phyloP scores from a whole-genome alignment of 2,797 vertebrate species.

The Ptychobarbus kaznakovi region DNA sequence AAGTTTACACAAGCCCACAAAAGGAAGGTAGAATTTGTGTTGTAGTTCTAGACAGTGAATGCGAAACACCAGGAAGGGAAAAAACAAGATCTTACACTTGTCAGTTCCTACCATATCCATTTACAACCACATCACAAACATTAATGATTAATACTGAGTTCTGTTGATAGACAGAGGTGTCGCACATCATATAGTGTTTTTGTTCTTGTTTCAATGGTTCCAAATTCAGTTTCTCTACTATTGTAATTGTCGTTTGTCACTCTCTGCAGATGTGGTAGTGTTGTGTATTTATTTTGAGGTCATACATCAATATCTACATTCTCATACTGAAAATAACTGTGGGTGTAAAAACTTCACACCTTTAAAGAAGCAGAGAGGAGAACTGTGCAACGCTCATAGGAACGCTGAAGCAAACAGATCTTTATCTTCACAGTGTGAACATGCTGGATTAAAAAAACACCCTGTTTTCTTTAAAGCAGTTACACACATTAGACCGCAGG shows the following conservation, averaged over 20 bases:
- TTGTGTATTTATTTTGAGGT: constrained; percentile 5
- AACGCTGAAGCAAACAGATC: neutral
- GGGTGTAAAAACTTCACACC: neutral
- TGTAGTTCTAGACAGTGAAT: neutral
- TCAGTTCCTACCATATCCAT: neutral
- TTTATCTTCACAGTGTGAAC: constrained; percentile 12
- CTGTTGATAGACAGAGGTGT: neutral
- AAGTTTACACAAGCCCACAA: neutral
- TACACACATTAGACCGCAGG: neutral
- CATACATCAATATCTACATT: constrained; percentile 66
- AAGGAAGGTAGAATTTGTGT: neutral
- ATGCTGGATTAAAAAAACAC: neutral
- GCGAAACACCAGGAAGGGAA: neutral
- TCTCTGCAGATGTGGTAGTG: neutral
- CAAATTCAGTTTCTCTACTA: neutral
- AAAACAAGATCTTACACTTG: constrained; percentile 26
- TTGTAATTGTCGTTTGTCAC: neutral
- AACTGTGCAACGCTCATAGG: neutral
- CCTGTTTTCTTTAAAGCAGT: neutral
- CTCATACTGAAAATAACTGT: constrained; percentile 76
- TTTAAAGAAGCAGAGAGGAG: neutral
- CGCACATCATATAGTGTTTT: neutral
- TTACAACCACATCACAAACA: neutral
- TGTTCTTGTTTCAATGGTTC: neutral
- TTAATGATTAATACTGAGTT: neutral